A percentile compares a stretch with the other conserved stretches of the same genome.
These are phyloP conservation scores for Pseudomyrmex dendroicus DNA, from an alignment of 1,140 invertebrate genomes.

Conservation along the genomic window DNA sequence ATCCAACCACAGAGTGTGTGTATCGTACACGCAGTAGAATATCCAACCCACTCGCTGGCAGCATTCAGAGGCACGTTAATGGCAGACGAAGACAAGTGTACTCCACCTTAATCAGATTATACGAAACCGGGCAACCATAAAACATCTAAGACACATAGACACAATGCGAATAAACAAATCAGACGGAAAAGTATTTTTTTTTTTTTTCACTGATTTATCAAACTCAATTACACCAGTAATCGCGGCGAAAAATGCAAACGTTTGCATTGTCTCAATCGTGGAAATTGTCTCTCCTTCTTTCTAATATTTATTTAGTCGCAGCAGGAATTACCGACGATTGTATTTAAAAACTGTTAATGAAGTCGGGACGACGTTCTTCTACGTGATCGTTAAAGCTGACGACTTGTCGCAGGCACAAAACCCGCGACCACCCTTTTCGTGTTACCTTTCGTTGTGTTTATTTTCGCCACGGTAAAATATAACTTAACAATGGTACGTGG, in stretches of 20 bases:
- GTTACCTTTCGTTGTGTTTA: slow-evolving; percentile 44
- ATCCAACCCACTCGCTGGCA: slow-evolving; percentile 25
- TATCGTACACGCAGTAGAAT: slow-evolving; percentile 25
- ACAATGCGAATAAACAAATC: slow-evolving; percentile 21
- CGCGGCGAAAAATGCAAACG: slow-evolving; percentile 32
- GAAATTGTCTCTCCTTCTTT: slow-evolving; percentile 11
- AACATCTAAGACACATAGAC: slow-evolving; percentile 2
- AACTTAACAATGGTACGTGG: slow-evolving; percentile 21
- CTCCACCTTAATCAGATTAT: slow-evolving; percentile 38
- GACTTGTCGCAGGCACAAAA: slow-evolving; percentile 55
- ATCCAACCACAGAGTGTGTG: slow-evolving; percentile 17
- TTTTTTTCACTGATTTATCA: slow-evolving; percentile 27
- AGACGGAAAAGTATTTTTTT: neutral
- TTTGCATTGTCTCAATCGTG: slow-evolving; percentile 41
- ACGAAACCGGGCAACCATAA: neutral
- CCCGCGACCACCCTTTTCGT: slow-evolving; percentile 43
- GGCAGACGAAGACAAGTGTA: neutral
- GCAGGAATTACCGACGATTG: slow-evolving; percentile 49
- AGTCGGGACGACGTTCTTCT: slow-evolving; percentile 48
- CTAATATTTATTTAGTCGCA: slow-evolving; percentile 12
- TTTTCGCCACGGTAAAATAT: slow-evolving; percentile 57
- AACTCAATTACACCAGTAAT: slow-evolving; percentile 45
- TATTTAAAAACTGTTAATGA: slow-evolving; percentile 64
- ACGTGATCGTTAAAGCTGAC: slow-evolving; percentile 59
- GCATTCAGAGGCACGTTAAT: slow-evolving; percentile 33